Percentiles rank a stretch among this genome's conserved stretches.
phyloP scores from a whole-genome alignment of 1,140 invertebrate genomes.

The Microplitis mediator region DNA sequence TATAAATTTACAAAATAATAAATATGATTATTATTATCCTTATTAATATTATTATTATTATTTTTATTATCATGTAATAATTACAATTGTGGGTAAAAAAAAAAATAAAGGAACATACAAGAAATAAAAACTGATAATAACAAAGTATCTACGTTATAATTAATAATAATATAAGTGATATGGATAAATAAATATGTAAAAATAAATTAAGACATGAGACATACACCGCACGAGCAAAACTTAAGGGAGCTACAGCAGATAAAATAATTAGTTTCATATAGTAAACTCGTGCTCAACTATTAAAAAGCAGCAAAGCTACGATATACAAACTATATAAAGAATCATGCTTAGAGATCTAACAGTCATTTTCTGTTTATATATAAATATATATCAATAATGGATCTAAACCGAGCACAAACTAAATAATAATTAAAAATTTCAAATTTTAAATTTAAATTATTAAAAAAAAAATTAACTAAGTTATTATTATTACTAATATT shows the following conservation, averaged over 20 bases:
- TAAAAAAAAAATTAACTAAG: slow-evolving; percentile 20
- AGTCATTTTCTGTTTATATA: slow-evolving; percentile 31
- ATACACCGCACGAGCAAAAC: slow-evolving; percentile 61
- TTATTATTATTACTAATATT: no score
- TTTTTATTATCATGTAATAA: not conserved
- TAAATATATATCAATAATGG: slow-evolving; percentile 26
- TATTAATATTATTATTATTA: not conserved
- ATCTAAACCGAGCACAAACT: slow-evolving; percentile 35
- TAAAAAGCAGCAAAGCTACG: slow-evolving; percentile 61
- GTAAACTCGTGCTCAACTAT: slow-evolving; percentile 58
- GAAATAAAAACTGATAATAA: not conserved
- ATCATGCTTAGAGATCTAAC: slow-evolving; percentile 58
- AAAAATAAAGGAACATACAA: not conserved
- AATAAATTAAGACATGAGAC: slow-evolving; percentile 61
- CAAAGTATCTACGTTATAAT: not conserved
- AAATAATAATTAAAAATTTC: slow-evolving; percentile 15
- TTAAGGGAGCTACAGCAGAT: slow-evolving; percentile 51
- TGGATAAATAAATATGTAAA: slow-evolving; percentile 45
- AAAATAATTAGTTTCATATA: slow-evolving; percentile 36
- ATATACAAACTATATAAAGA: slow-evolving; percentile 58
- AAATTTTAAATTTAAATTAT: slow-evolving; percentile 4
- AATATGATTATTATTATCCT: not conserved
- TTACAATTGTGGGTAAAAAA: not conserved
- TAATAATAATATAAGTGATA: slow-evolving; percentile 16
- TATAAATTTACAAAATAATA: not conserved